phyloP scores from a whole-genome alignment of 2,113 vertebrate genomes.

The Elephas maximus region DNA sequence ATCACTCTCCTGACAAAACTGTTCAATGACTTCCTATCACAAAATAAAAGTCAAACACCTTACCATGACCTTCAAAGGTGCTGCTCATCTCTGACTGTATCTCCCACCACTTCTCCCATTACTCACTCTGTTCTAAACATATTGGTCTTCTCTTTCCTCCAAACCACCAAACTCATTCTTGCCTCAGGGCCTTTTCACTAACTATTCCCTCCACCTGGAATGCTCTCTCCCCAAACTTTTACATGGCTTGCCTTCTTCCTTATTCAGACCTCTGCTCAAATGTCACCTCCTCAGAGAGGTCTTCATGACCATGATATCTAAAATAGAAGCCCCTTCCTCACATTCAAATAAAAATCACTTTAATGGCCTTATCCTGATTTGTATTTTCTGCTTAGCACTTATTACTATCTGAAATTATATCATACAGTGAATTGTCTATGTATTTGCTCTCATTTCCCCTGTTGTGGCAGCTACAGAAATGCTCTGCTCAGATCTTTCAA shows the following conservation, averaged over 20 bases:
- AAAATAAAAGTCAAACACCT: not conserved
- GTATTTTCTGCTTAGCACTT: not conserved
- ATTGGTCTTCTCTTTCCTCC: not conserved
- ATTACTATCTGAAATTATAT: not conserved
- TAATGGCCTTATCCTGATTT: constrained; percentile 25
- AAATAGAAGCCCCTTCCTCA: not conserved
- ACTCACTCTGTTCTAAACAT: not conserved
- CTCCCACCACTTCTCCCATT: not conserved
- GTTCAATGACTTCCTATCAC: not conserved
- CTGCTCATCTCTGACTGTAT: not conserved
- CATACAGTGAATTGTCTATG: not conserved
- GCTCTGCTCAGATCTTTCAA: constrained; percentile 6
- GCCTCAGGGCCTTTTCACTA: not conserved
- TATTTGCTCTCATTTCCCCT: not conserved
- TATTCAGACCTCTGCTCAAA: not conserved
- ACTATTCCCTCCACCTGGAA: not conserved
- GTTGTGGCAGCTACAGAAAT: not conserved
- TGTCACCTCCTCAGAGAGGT: not conserved
- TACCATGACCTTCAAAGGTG: not conserved
- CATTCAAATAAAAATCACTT: constrained; percentile 3
- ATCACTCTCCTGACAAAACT: not conserved
- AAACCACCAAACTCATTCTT: constrained; percentile 6
- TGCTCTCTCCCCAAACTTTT: not conserved
- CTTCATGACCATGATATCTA: not conserved
- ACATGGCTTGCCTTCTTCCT: not conserved